These are phyloP conservation scores for Colaptes auratus DNA, from an alignment of 2,113 vertebrate species.

Conservation along the genomic window DNA sequence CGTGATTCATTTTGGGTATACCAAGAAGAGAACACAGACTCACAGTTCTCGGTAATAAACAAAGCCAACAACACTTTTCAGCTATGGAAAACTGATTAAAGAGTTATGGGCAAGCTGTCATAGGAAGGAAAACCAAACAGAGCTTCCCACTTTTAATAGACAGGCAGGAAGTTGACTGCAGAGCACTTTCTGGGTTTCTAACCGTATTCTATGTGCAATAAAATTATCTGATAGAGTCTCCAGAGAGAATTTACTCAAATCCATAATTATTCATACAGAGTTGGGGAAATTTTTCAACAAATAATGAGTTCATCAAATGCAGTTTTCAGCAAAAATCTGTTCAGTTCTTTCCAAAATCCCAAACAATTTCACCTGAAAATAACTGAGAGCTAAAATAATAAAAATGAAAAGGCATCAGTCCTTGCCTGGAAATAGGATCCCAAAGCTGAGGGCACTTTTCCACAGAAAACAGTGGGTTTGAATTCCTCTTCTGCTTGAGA, in stretches of 20 bases:
- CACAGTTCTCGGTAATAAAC: slow-evolving; percentile 43
- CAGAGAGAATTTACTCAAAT: background rate
- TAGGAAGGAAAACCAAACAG: slow-evolving; percentile 61
- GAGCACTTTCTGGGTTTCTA: slow-evolving; percentile 29
- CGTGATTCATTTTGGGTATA: slow-evolving; percentile 61
- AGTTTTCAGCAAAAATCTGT: background rate
- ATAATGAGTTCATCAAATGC: background rate
- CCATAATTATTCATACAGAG: background rate
- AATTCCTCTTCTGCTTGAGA: background rate
- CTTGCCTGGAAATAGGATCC: background rate
- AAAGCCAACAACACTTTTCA: slow-evolving; percentile 49
- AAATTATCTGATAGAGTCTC: background rate
- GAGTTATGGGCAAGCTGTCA: slow-evolving; percentile 57
- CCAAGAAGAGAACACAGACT: slow-evolving; percentile 62
- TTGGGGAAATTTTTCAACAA: background rate
- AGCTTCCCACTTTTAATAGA: slow-evolving; percentile 62
- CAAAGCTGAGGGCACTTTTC: background rate
- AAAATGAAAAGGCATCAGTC: background rate
- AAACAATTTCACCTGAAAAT: background rate
- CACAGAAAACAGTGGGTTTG: background rate
- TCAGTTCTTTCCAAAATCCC: background rate
- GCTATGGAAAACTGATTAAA: slow-evolving; percentile 56
- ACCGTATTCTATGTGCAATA: background rate
- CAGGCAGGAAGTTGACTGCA: slow-evolving; percentile 40
- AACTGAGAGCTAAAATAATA: background rate